phyloP scores from a whole-genome alignment of 2,888 invertebrate genomes.

The Zygothrica quintamaculata region DNA sequence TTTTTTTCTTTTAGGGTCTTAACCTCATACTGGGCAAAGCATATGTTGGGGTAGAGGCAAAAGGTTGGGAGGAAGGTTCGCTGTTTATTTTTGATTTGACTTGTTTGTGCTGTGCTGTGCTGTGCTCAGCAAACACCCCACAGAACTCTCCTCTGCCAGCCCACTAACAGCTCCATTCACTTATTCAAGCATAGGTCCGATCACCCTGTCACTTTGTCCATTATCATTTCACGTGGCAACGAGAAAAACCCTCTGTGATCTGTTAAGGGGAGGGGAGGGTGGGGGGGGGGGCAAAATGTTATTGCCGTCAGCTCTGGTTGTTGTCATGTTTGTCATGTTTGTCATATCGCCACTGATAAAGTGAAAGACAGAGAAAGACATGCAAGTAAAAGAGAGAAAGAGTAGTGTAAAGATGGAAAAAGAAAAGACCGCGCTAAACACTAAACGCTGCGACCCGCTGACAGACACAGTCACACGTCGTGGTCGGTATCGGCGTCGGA shows the following conservation, averaged over 20 bases:
- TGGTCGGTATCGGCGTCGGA: constrained; percentile 44
- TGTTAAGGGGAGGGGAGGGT: too few relatives aligned
- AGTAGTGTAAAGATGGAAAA: too few relatives aligned
- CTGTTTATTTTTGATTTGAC: constrained; percentile 17
- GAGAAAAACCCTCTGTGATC: constrained; percentile 21
- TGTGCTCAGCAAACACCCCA: too few relatives aligned
- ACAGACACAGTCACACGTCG: constrained; percentile 19
- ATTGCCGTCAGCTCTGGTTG: constrained; percentile 22
- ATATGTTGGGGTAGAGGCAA: not conserved
- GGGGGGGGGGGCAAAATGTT: not conserved
- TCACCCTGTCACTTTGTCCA: constrained; percentile 38
- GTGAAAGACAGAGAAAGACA: constrained; percentile 38
- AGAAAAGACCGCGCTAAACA: not conserved
- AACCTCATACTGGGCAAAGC: not conserved
- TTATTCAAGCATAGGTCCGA: not conserved
- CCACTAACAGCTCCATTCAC: not conserved
- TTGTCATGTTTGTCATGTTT: constrained; percentile 74
- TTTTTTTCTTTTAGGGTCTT: not conserved
- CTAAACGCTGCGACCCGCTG: constrained; percentile 1
- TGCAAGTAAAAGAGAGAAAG: constrained; percentile 27
- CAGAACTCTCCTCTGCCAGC: not conserved
- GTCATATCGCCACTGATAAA: constrained; percentile 70
- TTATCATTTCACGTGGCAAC: constrained; percentile 56
- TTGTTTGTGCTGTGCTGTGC: constrained; percentile 14
- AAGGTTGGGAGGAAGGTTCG: not conserved